Base-by-base conservation (phyloP, 2,113 vertebrate species). In the Morone chrysops region DNA sequence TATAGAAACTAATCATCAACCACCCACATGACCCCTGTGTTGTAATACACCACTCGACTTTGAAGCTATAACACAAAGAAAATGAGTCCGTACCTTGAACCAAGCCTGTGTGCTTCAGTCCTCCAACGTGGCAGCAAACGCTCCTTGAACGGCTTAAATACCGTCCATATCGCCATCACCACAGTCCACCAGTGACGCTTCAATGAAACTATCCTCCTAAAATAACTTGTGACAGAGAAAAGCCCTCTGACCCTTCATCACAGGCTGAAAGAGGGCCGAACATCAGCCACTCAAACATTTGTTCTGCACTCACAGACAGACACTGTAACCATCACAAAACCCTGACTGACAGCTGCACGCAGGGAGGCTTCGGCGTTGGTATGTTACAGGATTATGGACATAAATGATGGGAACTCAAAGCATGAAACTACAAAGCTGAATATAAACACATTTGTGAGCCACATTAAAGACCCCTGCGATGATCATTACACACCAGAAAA, bases 211-310 rank as follows among this genome's bases (percentile, higher is more conserved):
- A 89, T 90, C 87, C 83, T 86, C 92, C 90, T 54, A 95, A 95
- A 96, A 94, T 95, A 95, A 92, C 93, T 41, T 6, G 70, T 94
- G 92, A 95, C 90, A 73, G 73, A 87, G 72, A 73, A 6, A 48
- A 71, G 76, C 67, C 80, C 87, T 68, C 89, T 22, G 78, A 82
- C 78, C 80, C 83, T 79, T 59, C 83, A 82, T 87, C 85, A 71
- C 66, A 38, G 75, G 83, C 83, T 67, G 25, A 80, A 47, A 88
- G 81, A 65, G 70, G 67, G 45, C 70, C 50, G 72, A 83, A 54
- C 75, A 81, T 83, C 89, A 75, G 75, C 62, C 80, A 6, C 57
- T 45, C 70, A 8, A 6, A 81, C 74, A 69, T 89, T 83, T 87
- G 82, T 79, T 71, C 77, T 75, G 70, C 53, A 65, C 40, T 67